Conservation (phyloP, 2,888 invertebrate genomes). For the Himalopsyche kuldschensis region DNA sequence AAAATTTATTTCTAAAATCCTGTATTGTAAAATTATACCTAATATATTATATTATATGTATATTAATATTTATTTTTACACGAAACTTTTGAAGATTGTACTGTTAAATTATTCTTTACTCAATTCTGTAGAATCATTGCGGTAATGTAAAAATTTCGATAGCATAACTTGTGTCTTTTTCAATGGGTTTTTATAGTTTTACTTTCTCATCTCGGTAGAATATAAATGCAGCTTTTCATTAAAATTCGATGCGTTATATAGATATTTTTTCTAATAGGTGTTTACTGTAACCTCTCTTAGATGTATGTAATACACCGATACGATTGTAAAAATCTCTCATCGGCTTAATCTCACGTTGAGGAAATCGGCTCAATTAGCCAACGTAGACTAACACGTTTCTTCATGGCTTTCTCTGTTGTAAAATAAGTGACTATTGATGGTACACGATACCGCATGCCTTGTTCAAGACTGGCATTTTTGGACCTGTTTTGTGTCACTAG, state of each 20-base stretch:
- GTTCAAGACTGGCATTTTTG: conserved; percentile 40
- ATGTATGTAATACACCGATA: not conserved
- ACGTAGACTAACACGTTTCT: not conserved
- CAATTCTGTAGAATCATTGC: not conserved
- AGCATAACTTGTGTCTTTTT: too few species aligned
- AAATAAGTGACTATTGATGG: conserved; percentile 19
- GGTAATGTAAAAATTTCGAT: too few species aligned
- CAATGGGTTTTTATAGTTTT: not conserved
- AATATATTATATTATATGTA: too few species aligned
- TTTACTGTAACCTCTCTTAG: not conserved
- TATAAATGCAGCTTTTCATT: not conserved
- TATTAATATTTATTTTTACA: not conserved
- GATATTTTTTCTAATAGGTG: not conserved
- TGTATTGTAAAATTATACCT: not conserved
- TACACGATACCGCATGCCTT: conserved; percentile 39
- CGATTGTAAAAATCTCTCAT: not conserved
- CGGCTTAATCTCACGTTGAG: not conserved
- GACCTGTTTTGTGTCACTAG: conserved; percentile 38
- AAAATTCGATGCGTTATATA: not conserved
- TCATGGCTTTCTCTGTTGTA: not conserved
- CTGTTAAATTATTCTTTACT: not conserved
- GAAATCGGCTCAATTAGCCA: not conserved
- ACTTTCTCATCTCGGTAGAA: not conserved
- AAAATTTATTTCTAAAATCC: not conserved
- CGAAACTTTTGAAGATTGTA: not conserved